phyloP scores from a whole-genome alignment of 2,113 vertebrate genomes.

The Labrus mixtus region DNA sequence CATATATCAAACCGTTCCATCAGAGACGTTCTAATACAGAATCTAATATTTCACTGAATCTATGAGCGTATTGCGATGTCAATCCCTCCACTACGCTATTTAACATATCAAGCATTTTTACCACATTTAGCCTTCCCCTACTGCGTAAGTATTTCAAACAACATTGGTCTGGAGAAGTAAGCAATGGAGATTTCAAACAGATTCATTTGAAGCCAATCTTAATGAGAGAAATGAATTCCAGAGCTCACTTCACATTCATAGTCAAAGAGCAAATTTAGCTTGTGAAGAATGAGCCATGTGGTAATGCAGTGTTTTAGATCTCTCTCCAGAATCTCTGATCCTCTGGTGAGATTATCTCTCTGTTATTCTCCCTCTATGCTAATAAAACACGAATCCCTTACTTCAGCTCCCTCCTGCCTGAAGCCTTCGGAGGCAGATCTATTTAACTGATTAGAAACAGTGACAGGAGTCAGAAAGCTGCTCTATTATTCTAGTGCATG shows the following conservation, averaged over 20 bases:
- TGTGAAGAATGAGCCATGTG: conserved; percentile 21
- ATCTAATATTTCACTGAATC: neutral
- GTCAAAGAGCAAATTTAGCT: conserved; percentile 41
- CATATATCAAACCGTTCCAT: neutral
- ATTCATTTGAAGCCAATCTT: neutral
- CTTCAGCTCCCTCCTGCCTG: conserved; percentile 25
- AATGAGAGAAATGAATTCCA: conserved; percentile 1
- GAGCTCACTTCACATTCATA: conserved; percentile 4
- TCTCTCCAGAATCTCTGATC: conserved; percentile 52
- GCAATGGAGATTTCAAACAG: conserved; percentile 4
- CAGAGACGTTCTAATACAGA: neutral
- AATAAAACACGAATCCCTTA: conserved; percentile 55
- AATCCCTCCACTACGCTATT: neutral
- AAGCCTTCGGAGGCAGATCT: neutral
- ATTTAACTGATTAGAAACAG: conserved; percentile 12
- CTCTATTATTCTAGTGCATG: conserved; percentile 3
- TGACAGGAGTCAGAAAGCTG: conserved; percentile 7
- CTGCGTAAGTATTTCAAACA: neutral
- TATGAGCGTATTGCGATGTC: neutral
- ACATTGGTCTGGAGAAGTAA: neutral
- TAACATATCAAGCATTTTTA: neutral
- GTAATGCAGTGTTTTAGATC: conserved; percentile 27
- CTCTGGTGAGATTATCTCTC: conserved; percentile 44
- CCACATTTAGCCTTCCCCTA: neutral
- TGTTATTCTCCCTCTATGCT: conserved; percentile 28